Percentiles rank a stretch among this genome's conserved stretches.
Conservation (phyloP, 2,113 vertebrate species). For the Terrapene triunguis region DNA sequence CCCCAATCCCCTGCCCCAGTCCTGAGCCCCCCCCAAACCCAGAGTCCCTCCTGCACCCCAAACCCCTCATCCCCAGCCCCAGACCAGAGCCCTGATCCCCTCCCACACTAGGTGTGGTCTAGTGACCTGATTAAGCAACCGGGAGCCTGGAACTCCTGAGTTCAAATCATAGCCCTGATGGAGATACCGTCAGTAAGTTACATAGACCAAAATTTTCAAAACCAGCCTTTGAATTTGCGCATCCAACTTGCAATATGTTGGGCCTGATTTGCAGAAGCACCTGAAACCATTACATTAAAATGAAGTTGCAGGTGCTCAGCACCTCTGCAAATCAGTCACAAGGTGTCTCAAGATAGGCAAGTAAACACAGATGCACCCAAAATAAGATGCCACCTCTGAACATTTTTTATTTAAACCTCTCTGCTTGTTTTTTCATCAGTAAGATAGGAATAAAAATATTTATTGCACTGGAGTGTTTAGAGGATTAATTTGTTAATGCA, state of each 20-base stretch:
- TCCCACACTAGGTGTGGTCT: neutral
- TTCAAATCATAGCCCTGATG: neutral
- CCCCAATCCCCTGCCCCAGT: too few relatives aligned
- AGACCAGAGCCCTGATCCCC: too few relatives aligned
- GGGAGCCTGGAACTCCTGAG: neutral
- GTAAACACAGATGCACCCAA: neutral
- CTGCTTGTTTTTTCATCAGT: neutral
- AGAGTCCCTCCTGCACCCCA: too few relatives aligned
- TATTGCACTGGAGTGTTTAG: neutral
- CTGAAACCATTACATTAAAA: neutral
- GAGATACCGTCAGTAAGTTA: neutral
- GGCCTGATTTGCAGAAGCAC: neutral
- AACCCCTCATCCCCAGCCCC: too few relatives aligned
- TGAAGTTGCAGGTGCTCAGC: neutral
- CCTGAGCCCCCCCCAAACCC: too few relatives aligned
- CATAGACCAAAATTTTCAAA: neutral
- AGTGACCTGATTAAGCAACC: neutral
- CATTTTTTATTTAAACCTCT: neutral
- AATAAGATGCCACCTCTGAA: neutral
- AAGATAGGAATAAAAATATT: neutral
- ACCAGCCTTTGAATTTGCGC: neutral
- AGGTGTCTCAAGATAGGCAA: neutral
- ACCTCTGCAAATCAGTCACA: neutral
- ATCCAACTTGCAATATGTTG: neutral
- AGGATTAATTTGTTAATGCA: neutral